Evolutionary conservation across 2,113 vertebrate species (phyloP).

Genomic region (Ondatra zibethicus): DNA sequence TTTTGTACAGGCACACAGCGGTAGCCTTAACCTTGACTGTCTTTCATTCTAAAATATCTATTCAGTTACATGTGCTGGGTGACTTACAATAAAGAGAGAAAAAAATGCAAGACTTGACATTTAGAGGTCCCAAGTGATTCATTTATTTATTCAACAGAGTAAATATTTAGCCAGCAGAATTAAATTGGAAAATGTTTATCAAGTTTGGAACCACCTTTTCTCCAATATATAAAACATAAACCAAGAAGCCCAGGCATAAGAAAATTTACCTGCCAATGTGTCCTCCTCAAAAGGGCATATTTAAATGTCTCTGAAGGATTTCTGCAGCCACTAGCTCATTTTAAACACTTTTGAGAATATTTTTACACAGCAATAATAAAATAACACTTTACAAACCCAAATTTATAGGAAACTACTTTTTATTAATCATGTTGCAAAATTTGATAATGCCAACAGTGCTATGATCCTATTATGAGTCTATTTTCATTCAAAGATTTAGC

Average conservation of each 20-base stretch:
- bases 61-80: slow-evolving; percentile 59
- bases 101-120: slow-evolving; percentile 73
- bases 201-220: slow-evolving; percentile 70
- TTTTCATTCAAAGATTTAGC: background rate
- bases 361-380: slow-evolving; percentile 15
- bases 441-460: background rate
- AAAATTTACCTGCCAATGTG: slow-evolving; percentile 41
- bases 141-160: slow-evolving; percentile 78
- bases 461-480: background rate
- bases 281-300: slow-evolving; percentile 59
- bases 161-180: slow-evolving; percentile 80
- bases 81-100: slow-evolving; percentile 65
- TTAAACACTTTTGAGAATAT: slow-evolving; percentile 13
- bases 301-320: slow-evolving; percentile 32
- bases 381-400: slow-evolving; percentile 16
- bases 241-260: background rate
- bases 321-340: background rate
- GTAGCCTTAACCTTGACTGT: slow-evolving; percentile 70
- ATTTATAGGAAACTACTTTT: background rate
- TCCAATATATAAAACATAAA: slow-evolving; percentile 72
- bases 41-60: slow-evolving; percentile 72
- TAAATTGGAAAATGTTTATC: slow-evolving; percentile 81
- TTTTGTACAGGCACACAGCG: background rate
- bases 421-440: background rate
- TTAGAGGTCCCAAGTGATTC: slow-evolving; percentile 72